Evolutionary conservation across 1,140 invertebrate species (phyloP).

Genomic region (Bombus sylvicola): DNA sequence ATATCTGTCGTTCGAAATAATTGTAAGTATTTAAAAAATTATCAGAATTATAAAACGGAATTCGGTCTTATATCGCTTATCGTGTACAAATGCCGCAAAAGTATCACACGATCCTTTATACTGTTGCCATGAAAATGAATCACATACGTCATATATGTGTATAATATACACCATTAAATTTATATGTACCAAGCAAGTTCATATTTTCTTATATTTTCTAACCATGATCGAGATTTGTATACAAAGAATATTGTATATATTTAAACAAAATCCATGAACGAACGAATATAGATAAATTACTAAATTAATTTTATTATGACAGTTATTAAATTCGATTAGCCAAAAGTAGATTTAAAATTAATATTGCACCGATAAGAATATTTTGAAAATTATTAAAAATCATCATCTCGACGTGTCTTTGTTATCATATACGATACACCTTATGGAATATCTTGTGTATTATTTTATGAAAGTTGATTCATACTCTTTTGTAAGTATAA

Average conservation of each 20-base stretch:
- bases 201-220: neutral
- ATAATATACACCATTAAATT: no score
- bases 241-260: neutral
- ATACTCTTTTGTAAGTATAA: slow-evolving; percentile 32
- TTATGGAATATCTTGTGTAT: slow-evolving; percentile 43
- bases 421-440: slow-evolving; percentile 16
- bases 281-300: neutral
- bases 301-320: no score
- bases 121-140: neutral
- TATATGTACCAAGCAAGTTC: neutral
- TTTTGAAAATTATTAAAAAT: slow-evolving; percentile 1
- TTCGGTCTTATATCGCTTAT: neutral
- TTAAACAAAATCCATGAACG: neutral
- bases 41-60: neutral
- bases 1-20: neutral
- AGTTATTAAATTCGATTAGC: no score
- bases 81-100: neutral
- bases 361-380: neutral
- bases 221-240: neutral
- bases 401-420: neutral
- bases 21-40: neutral
- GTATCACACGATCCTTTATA: neutral
- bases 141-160: neutral
- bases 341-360: no score
- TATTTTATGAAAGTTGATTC: slow-evolving; percentile 50